Evolutionary conservation across 2,797 vertebrate species (phyloP).

Genomic region (Erithacus rubecula): DNA sequence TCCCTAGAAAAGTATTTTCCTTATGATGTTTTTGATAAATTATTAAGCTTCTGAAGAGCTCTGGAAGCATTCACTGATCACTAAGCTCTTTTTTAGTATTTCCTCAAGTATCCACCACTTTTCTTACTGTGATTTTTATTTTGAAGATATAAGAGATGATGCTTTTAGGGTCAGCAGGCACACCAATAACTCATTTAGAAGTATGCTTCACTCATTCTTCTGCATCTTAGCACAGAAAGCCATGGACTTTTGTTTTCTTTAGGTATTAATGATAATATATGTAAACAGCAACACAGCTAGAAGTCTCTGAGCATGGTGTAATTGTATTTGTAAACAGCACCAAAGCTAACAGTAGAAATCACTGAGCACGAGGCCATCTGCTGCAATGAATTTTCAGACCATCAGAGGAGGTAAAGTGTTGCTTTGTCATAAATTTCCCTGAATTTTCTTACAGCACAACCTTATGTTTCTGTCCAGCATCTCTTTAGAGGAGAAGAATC

Average conservation of each 20-base stretch:
- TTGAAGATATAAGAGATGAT: neutral
- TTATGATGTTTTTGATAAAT: neutral
- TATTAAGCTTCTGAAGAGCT: neutral
- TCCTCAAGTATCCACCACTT: neutral
- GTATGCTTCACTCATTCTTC: neutral
- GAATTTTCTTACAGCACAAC: neutral
- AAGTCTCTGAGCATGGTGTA: neutral
- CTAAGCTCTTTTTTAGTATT: neutral
- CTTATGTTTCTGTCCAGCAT: neutral
- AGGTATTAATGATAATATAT: neutral
- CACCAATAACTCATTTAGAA: neutral
- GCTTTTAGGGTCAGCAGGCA: neutral
- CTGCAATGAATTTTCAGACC: neutral
- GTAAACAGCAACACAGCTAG: neutral
- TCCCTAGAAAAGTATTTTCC: neutral
- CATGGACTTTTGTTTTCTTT: neutral
- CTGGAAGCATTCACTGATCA: slow-evolving; percentile 16
- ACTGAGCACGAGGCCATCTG: neutral
- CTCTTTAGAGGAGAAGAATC: neutral
- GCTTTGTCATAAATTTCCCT: neutral
- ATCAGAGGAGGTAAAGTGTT: neutral
- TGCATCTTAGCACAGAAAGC: neutral
- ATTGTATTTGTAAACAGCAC: slow-evolving; percentile 8
- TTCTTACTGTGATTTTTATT: neutral
- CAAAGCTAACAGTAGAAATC: neutral